phyloP scores from a whole-genome alignment of 2,797 vertebrate genomes.

The Macropus fuliginosus region DNA sequence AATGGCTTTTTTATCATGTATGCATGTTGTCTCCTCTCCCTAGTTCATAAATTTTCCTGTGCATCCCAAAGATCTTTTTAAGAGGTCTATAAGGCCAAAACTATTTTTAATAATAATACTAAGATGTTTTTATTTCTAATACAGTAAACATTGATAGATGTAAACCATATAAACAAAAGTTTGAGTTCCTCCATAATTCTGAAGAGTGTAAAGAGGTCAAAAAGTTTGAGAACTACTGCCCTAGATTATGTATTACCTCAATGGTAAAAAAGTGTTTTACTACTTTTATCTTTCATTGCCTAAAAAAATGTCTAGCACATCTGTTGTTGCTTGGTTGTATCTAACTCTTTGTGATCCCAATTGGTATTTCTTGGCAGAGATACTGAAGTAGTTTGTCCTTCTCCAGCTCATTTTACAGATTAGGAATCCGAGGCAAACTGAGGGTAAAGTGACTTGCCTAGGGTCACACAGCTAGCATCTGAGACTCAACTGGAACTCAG shows the following conservation, averaged over 20 bases:
- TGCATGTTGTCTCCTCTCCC: neutral
- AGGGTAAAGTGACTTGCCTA: neutral
- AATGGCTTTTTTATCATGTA: neutral
- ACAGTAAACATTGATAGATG: neutral
- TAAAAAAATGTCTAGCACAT: neutral
- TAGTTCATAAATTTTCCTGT: neutral
- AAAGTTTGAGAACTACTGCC: neutral
- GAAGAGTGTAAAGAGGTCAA: neutral
- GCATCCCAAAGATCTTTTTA: neutral
- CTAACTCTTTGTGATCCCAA: neutral
- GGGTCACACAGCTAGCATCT: neutral
- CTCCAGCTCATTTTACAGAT: neutral
- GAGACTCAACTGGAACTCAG: neutral
- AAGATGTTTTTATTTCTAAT: neutral
- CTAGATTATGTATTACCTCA: neutral
- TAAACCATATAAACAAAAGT: neutral
- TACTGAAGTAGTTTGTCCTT: neutral
- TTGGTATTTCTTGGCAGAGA: neutral
- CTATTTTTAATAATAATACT: neutral
- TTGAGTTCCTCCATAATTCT: neutral
- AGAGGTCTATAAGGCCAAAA: neutral
- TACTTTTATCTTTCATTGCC: neutral
- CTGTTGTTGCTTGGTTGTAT: neutral
- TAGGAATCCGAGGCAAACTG: neutral
- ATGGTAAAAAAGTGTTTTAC: neutral